Base-by-base conservation (phyloP, 2,113 vertebrate species). In the Diphyllodes magnificus region DNA sequence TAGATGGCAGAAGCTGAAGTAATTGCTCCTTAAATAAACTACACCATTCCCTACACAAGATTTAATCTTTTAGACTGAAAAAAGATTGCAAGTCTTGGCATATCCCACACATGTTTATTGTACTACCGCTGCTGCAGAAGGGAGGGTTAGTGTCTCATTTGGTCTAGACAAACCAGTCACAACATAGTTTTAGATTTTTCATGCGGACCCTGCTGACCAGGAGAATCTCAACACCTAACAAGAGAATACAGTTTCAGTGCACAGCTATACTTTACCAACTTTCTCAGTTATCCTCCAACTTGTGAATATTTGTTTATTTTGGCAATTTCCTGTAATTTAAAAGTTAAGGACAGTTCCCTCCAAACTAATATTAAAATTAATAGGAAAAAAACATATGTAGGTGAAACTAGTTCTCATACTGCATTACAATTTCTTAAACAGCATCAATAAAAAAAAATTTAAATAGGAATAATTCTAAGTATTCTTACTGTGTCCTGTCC, bases 11-110 rank as follows among this genome's bases (percentile, higher is more conserved):
- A 91, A 71, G 39, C 81, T 86, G 64, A 69, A 75, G 56, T 81
- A 96, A 97, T 92, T 88, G 89, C 57, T 94, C 72, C 88, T 96
- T 56, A 96, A 80, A 76, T 82, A 65, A 88, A 93, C 57, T 45
- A 92, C 70, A 75, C 27, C 28, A 68, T 66, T 93, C 56, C 73
- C 53, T 66, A 88, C 64, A 76, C 22, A 86, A 59, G 73, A 92
- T 90, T 84, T 75, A 90, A 92, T 95, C 61, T 90, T 92, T 92
- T 31, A 85, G 49, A 73, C 70, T 44, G 75, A 93, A 88, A 69
- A 93, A 88, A 93, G 61, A 84, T 45, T 73, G 39, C 37, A 72
- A 83, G 28, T 60, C 69, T 72, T 85, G 44, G 44, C 68, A 90
- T 63, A 90, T 47, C 63, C 42, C 39, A 72, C 3, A 4, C 56